These are phyloP conservation scores for Eueremaeus valkanovi DNA, from an alignment of 2,888 invertebrate species.

Conservation along the genomic window DNA sequence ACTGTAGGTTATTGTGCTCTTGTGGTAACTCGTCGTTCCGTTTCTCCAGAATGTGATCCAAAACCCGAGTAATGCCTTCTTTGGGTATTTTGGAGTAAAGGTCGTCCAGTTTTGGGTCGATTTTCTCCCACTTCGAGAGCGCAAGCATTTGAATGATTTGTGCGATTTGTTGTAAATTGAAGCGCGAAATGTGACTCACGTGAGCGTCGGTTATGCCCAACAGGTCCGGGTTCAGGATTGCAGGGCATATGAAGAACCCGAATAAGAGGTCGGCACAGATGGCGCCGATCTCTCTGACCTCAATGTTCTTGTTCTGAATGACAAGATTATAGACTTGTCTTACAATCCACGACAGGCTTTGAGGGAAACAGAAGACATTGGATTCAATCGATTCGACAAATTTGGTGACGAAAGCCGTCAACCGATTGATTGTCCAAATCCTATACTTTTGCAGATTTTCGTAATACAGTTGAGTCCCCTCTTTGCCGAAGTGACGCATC, in stretches of 20 bases:
- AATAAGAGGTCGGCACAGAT: conserved; percentile 90
- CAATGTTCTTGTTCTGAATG: conserved; percentile 57
- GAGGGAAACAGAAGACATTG: conserved; percentile 85
- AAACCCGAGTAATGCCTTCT: conserved; percentile 69
- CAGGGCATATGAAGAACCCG: conserved; percentile 90
- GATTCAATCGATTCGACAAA: conserved; percentile 77
- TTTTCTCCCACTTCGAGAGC: conserved; percentile 74
- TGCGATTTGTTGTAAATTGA: conserved; percentile 70
- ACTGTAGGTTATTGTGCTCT: conserved; percentile 55
- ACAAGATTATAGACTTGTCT: conserved; percentile 72
- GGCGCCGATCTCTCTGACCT: conserved; percentile 55
- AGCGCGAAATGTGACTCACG: conserved; percentile 81
- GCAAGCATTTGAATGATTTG: conserved; percentile 89
- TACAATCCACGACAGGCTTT: conserved; percentile 82
- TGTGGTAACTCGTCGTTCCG: conserved; percentile 2
- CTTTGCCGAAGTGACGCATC: conserved; percentile 71
- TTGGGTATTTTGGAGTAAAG: conserved; percentile 67
- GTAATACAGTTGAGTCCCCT: conserved; percentile 68
- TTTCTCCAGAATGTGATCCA: conserved; percentile 59
- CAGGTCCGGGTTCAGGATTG: conserved; percentile 91
- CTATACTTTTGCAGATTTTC: conserved; percentile 72
- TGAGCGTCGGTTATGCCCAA: conserved; percentile 77
- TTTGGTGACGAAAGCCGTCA: conserved; percentile 70
- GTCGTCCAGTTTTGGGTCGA: conserved; percentile 68
- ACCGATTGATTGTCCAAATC: conserved; percentile 69